Evolutionary conservation across 2,888 invertebrate species (phyloP).

Genomic region (Pammene fasciana): DNA sequence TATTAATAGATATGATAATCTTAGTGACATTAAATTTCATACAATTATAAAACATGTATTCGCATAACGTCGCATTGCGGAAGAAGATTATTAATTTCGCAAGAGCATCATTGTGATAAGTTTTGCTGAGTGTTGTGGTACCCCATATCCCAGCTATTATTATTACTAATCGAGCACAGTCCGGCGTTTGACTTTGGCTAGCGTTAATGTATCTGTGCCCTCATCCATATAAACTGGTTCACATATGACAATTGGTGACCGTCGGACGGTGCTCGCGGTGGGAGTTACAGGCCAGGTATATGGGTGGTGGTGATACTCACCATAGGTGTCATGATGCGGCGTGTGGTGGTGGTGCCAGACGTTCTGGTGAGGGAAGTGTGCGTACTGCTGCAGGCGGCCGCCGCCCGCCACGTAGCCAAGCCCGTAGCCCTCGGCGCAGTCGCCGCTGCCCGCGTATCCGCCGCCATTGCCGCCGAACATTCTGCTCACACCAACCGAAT

Average conservation of each 20-base stretch:
- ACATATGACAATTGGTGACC: too few relatives aligned
- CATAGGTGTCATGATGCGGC: conserved; percentile 72
- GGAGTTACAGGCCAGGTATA: neutral
- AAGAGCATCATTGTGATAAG: neutral
- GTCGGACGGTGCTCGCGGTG: too few relatives aligned
- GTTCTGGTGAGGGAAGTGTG: conserved; percentile 78
- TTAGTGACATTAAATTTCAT: neutral
- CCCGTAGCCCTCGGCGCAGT: conserved; percentile 69
- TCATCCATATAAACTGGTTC: too few relatives aligned
- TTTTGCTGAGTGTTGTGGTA: neutral
- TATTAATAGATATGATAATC: neutral
- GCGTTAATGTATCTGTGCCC: neutral
- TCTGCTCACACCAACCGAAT: conserved; percentile 53
- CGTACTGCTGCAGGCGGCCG: conserved; percentile 75
- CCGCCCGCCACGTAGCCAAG: conserved; percentile 70
- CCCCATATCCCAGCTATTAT: neutral
- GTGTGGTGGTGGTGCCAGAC: conserved; percentile 76
- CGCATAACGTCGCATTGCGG: conserved; percentile 5
- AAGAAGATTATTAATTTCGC: neutral
- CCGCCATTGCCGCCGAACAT: conserved; percentile 59
- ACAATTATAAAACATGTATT: neutral
- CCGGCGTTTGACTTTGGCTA: neutral
- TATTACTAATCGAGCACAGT: neutral
- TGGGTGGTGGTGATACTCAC: conserved; percentile 48
- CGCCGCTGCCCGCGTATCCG: conserved; percentile 58